Percentiles rank a stretch among this genome's conserved stretches.
phyloP scores from a whole-genome alignment of 1,140 invertebrate species.

The Drosophila pseudoobscura region DNA sequence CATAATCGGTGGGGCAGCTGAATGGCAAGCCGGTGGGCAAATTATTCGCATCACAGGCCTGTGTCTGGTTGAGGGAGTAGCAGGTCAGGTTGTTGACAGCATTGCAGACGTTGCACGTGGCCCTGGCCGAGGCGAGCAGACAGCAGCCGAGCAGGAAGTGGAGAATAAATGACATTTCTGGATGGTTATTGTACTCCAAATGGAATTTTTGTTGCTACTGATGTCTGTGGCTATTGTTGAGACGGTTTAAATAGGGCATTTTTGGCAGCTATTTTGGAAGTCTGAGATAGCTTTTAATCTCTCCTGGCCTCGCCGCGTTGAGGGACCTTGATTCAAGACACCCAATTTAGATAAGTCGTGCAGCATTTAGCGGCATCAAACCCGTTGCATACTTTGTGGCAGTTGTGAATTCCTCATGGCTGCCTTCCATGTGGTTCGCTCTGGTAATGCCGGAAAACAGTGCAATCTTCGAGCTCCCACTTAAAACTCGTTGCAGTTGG shows the following conservation, averaged over 20 bases:
- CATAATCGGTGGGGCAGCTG: slow-evolving; percentile 59
- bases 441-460: not conserved
- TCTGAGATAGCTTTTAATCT: slow-evolving; percentile 39
- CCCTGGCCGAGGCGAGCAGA: slow-evolving; percentile 21
- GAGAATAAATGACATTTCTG: slow-evolving; percentile 21
- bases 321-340: slow-evolving; percentile 26
- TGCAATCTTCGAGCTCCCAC: slow-evolving; percentile 14
- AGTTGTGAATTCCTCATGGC: not conserved
- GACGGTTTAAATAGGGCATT: slow-evolving; percentile 53
- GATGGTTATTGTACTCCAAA: too few relatives aligned
- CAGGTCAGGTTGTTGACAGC: slow-evolving; percentile 60
- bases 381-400: slow-evolving; percentile 56
- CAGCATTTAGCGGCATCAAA: not conserved
- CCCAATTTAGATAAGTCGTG: slow-evolving; percentile 65
- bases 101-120: slow-evolving; percentile 65
- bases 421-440: not conserved
- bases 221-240: slow-evolving; percentile 11
- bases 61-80: slow-evolving; percentile 62
- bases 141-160: slow-evolving; percentile 9
- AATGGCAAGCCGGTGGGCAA: slow-evolving; percentile 37
- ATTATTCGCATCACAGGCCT: slow-evolving; percentile 53
- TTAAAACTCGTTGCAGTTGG: slow-evolving; percentile 15
- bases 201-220: slow-evolving; percentile 17
- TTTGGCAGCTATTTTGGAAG: slow-evolving; percentile 13
- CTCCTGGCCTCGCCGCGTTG: slow-evolving; percentile 15